Evolutionary conservation across 1,140 invertebrate species (phyloP).

Genomic region (Babylonia areolata): DNA sequence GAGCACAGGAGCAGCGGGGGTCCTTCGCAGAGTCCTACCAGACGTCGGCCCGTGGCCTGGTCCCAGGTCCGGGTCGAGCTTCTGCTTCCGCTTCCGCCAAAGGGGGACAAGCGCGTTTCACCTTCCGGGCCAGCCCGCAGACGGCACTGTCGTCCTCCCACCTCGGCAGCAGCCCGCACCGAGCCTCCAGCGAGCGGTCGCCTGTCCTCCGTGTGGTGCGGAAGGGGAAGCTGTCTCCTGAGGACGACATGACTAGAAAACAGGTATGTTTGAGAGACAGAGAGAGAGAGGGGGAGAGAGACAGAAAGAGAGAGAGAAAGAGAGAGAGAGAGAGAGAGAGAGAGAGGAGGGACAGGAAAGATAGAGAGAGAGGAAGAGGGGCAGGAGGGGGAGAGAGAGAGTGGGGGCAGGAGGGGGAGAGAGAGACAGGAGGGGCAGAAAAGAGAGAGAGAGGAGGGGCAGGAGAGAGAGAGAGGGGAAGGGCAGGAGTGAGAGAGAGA

Average conservation of each 20-base stretch:
- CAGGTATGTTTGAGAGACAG: constrained; percentile 45
- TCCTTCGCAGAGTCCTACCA: constrained; percentile 3
- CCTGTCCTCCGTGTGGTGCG: constrained; percentile 32
- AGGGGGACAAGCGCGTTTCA: constrained; percentile 16
- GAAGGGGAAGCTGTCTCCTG: constrained; percentile 36
- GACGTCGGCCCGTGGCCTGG: not conserved
- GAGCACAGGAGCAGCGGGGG: not conserved
- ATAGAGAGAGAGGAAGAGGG: too few species aligned
- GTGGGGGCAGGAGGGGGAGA: too few species aligned
- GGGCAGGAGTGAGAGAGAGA: too few species aligned
- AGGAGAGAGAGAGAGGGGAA: too few species aligned
- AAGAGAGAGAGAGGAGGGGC: too few species aligned
- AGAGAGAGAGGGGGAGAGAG: too few species aligned
- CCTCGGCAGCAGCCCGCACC: constrained; percentile 18
- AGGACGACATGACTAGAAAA: constrained; percentile 59
- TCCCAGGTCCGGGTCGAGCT: not conserved
- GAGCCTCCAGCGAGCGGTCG: constrained; percentile 34
- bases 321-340: too few species aligned
- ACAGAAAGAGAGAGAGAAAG: too few species aligned
- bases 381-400: too few species aligned
- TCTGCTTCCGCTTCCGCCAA: not conserved
- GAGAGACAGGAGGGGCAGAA: too few species aligned
- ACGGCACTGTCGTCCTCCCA: not conserved
- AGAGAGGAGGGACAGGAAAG: too few species aligned
- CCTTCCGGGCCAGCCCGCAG: constrained; percentile 18